phyloP scores from a whole-genome alignment of 2,113 vertebrate species.

The Erinaceus europaeus region DNA sequence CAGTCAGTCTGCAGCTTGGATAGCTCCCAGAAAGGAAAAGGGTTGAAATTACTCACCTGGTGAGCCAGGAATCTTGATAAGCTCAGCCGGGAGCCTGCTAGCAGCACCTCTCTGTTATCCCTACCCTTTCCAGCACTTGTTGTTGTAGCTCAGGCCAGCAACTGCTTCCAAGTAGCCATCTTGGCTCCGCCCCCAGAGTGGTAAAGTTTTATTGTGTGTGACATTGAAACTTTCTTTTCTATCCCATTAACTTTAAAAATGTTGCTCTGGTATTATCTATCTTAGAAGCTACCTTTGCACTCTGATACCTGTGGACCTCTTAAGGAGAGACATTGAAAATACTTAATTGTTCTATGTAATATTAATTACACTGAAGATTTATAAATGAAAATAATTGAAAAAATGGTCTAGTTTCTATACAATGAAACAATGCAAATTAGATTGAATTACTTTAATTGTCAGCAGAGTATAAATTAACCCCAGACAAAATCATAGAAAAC shows the following conservation, averaged over 20 bases:
- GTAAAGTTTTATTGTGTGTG: constrained; percentile 63
- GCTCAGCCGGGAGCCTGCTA: too few relatives aligned
- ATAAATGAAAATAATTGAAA: background rate
- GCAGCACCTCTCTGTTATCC: too few relatives aligned
- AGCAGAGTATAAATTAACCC: background rate
- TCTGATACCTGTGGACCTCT: constrained; percentile 1
- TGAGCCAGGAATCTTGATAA: too few relatives aligned
- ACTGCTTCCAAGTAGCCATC: too few relatives aligned
- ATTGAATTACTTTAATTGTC: background rate
- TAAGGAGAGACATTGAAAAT: constrained; percentile 31
- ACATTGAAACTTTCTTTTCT: constrained; percentile 70
- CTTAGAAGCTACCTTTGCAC: constrained; percentile 39
- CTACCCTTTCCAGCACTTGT: too few relatives aligned
- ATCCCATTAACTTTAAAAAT: constrained; percentile 56
- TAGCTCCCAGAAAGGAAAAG: too few relatives aligned
- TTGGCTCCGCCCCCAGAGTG: too few relatives aligned
- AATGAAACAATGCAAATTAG: background rate
- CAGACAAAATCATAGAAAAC: background rate
- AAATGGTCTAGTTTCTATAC: background rate
- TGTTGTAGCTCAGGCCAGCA: too few relatives aligned
- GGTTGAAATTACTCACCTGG: too few relatives aligned
- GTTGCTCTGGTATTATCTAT: constrained; percentile 45
- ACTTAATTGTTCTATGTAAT: constrained; percentile 7
- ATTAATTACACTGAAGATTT: constrained; percentile 22
- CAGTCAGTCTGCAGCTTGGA: too few relatives aligned